Percentiles rank a stretch among this genome's conserved stretches.
Evolutionary conservation across 2,797 vertebrate genomes (phyloP).

Genomic region (Spea hammondii): DNA sequence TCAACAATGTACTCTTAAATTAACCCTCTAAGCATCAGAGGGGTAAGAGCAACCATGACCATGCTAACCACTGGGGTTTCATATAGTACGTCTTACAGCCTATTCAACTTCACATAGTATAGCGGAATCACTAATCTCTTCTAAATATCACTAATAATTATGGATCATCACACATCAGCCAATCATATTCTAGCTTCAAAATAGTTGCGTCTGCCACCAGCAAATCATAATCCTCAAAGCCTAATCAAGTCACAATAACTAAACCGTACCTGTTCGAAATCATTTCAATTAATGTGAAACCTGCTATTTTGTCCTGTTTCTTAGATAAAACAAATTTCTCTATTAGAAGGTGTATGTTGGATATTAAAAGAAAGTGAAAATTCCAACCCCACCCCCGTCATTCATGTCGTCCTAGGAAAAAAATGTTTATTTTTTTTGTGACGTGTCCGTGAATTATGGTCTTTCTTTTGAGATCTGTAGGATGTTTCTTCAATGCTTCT

Average conservation of each 20-base stretch:
- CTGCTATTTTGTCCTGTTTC: background rate
- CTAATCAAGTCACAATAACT: background rate
- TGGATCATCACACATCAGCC: background rate
- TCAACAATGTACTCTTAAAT: too few relatives aligned
- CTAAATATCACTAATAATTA: background rate
- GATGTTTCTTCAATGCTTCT: constrained; percentile 71
- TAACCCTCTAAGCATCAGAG: too few relatives aligned
- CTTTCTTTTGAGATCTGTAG: constrained; percentile 41
- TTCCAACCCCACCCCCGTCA: constrained; percentile 1
- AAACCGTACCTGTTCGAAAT: constrained; percentile 9
- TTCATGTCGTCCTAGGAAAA: constrained; percentile 18
- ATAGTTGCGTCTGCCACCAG: too few relatives aligned
- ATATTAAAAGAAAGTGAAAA: constrained; percentile 22
- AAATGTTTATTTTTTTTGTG: too few relatives aligned
- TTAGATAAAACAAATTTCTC: constrained; percentile 9
- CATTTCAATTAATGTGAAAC: constrained; percentile 13
- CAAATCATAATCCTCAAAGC: background rate
- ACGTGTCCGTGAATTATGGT: constrained; percentile 12
- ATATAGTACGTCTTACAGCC: too few relatives aligned
- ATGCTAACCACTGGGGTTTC: too few relatives aligned
- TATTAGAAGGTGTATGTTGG: constrained; percentile 15
- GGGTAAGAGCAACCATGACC: too few relatives aligned
- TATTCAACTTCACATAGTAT: too few relatives aligned
- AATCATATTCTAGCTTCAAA: too few relatives aligned
- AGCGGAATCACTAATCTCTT: too few relatives aligned